Base-by-base conservation (phyloP, 2,113 vertebrate species). In the Cathartes aura region DNA sequence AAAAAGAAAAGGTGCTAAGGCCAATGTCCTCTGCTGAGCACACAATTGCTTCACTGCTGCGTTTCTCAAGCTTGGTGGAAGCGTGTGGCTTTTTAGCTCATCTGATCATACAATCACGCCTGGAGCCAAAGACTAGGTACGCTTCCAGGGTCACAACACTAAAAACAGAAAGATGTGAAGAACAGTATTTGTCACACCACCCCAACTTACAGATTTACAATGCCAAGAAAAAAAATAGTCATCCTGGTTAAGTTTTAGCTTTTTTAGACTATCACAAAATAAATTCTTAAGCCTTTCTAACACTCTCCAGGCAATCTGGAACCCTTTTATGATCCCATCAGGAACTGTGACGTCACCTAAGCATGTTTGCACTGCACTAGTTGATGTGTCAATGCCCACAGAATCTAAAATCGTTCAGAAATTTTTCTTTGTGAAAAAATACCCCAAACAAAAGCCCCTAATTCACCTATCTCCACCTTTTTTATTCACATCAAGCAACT, bases 51-150 rank as follows among this genome's bases (percentile, higher is more conserved):
- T 88, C 75, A 87, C 29, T 58, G 72, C 14, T 3, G 0, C 0
- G 0, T 5, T 43, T 73, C 40, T 89, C 50, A 66, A 59, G 40
- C 36, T 55, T 52, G 8, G 48, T 72, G 52, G 26, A 83, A 63
- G 4, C 12, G 2, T 0, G 0, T 0, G 1, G 60, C 56, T 71
- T 82, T 56, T 76, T 29, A 81, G 34, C 26, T 81, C 34, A 24
- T 47, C 58, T 23, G 9, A 74, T 58, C 30, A 43, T 16, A 60
- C 2, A 3, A 22, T 13, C 58, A 43, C 8, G 3, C 15, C 9
- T 9, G 1, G 3, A 82, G 16, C 11, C 19, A 66, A 90, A 95
- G 14, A 59, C 1, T 5, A 68, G 12, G 32, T 38, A 45, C 0
- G 1, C 5, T 81, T 87, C 42, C 42, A 83, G 21, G 5, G 21